These are phyloP conservation scores for rat (Rattus norvegicus) DNA, from an alignment of 2,113 vertebrate species.

Conservation along the genomic window DNA sequence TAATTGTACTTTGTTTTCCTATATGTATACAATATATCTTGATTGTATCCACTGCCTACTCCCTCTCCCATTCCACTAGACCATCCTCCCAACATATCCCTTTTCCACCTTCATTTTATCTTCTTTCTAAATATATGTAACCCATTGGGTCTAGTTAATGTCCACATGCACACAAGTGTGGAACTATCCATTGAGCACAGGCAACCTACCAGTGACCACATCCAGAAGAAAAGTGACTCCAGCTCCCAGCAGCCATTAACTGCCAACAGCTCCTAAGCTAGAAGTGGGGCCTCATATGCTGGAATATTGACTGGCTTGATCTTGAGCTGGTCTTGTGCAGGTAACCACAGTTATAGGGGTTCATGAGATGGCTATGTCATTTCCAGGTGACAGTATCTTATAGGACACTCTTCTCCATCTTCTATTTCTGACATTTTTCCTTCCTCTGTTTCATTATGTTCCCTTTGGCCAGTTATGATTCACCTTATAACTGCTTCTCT, in stretches of 20 bases:
- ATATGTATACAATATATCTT: not conserved
- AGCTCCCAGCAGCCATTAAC: not conserved
- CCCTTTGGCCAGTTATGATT: no score
- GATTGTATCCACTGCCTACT: not conserved
- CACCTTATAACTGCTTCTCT: not conserved
- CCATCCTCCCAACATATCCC: accelerated
- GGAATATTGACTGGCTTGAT: not conserved
- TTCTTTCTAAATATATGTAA: not conserved
- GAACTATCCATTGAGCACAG: not conserved
- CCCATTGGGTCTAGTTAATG: not conserved
- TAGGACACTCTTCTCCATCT: not conserved
- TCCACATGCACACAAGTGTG: not conserved
- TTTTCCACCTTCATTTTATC: not conserved
- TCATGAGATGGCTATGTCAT: not conserved
- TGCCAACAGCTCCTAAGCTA: not conserved
- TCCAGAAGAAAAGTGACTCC: not conserved
- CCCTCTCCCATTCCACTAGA: not conserved
- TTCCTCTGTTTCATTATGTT: not conserved
- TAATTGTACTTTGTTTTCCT: not conserved
- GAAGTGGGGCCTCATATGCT: not conserved
- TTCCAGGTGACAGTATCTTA: not conserved
- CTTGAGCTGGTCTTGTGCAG: not conserved
- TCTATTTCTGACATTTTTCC: not conserved
- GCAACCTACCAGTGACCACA: not conserved
- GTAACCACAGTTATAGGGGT: not conserved